phyloP scores from a whole-genome alignment of 2,888 invertebrate genomes.

The Cephus pulcher region DNA sequence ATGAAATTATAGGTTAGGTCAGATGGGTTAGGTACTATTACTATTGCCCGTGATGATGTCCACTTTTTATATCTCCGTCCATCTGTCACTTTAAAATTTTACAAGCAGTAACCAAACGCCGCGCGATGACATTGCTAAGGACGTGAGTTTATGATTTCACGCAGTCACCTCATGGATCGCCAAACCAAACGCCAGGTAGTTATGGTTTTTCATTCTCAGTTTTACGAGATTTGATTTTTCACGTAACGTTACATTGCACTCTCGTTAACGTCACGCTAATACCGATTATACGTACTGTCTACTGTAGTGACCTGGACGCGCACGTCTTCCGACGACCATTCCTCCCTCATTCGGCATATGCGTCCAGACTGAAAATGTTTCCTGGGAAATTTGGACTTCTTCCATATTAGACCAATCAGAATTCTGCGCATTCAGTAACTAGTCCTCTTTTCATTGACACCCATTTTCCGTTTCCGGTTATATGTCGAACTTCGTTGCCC shows the following conservation, averaged over 20 bases:
- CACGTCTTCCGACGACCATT: too few relatives aligned
- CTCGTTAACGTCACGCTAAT: not conserved
- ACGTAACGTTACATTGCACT: not conserved
- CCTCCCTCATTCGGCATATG: too few relatives aligned
- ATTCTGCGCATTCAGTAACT: too few relatives aligned
- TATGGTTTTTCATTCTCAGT: not conserved
- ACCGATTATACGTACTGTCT: not conserved
- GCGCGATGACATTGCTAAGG: slow-evolving; percentile 1
- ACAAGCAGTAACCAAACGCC: slow-evolving; percentile 42
- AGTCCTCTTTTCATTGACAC: too few relatives aligned
- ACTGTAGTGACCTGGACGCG: too few relatives aligned
- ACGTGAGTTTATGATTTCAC: slow-evolving; percentile 30
- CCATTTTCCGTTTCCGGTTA: too few relatives aligned
- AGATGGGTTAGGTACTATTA: too few relatives aligned
- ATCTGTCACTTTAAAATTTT: slow-evolving; percentile 36
- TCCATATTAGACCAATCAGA: too few relatives aligned
- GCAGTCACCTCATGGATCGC: slow-evolving; percentile 21
- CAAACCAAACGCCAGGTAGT: slow-evolving; percentile 21
- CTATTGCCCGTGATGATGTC: too few relatives aligned
- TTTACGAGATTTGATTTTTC: not conserved
- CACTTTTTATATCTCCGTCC: slow-evolving; percentile 13
- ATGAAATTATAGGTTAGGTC: too few relatives aligned
- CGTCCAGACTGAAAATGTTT: too few relatives aligned
- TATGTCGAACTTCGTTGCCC: slow-evolving; percentile 12
- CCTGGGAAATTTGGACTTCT: too few relatives aligned